Base-by-base conservation (phyloP, 2,888 invertebrate genomes). In the Osmoderma eremita region DNA sequence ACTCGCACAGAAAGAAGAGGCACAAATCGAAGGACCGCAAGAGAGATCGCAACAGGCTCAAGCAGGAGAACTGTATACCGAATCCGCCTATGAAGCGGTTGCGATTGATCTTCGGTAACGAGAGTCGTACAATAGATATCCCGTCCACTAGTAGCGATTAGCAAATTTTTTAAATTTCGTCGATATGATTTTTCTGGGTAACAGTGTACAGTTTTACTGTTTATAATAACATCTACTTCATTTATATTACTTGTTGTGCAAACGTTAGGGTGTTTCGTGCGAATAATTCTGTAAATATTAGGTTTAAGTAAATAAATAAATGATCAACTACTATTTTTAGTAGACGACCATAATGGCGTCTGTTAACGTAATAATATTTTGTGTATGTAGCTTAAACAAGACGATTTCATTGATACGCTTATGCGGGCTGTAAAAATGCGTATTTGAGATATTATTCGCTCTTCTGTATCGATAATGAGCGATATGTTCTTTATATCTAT, bases 51-150 rank as follows among this genome's bases (percentile, higher is more conserved):
- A n/a, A n/a, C n/a, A 75, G 77, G 68, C 69, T 76, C 64, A 81
- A 78, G 74, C 76, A 76, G 38, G 71, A 73, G 48, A 86, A 84
- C 74, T 81, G 84, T 78, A 83, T 83, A 80, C 86, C 87, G 73
- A 86, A 88, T 77, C 91, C 90, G 71, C 89, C 91, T 58, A 91
- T 91, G 88, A 95, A 95, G 83, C 88, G 95, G 78, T 85, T 95
- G 80, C 88, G 93, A 78, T 86, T 95, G 78, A 94, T 93, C 77
- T 91, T 95, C 78, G 94, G 95, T 75, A 93, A 94, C 81, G 95
- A 95, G 82, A 91, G 92, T 78, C 91, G 90, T 79, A 94, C 93
- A 79, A 94, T 94, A 79, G 91, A 94, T 85, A 88, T 95, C 85
- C 93, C 94, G 82, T 87, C 91, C 84, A 88, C 88, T 83, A 85